Base-by-base conservation (phyloP, 1,140 invertebrate species). In the Drosophila murphyi region DNA sequence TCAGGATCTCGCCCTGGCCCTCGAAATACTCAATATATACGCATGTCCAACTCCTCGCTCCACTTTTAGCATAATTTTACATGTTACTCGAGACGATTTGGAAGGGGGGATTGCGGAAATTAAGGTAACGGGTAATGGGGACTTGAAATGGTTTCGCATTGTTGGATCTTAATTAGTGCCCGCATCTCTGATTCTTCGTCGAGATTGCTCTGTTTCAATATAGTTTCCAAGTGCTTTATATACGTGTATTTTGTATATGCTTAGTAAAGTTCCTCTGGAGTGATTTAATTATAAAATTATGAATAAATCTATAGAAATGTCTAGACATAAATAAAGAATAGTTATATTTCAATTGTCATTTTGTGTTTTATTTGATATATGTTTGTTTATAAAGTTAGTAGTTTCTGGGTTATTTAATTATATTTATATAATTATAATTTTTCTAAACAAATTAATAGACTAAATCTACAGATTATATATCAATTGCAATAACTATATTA, bases 21-120 rank as follows among this genome's bases (percentile, higher is more conserved):
- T 37, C 35, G 47, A 5, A 8, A 50, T n/a, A 63, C 7, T n/a
- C 3, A 20, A 20, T 47, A 34, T 5, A 10, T 43, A 8, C 1
- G 1, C 20, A 20, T 20, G 20, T 12, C 10, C 3, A 51, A 59
- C n/a, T 48, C 48, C 63, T 51, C 28, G 39, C 57, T 55, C 37
- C 65, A 50, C 43, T 75, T 78, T 72, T 73, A 73, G 63, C 75
- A 77, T 77, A 77, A 73, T 73, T 77, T 77, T 63, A 67, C 59
- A 68, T 77, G 57, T 45, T 41, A 5, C 55, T 69, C 20, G 20
- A 20, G 20, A 20, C 20, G 20, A 20, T 20, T 47, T 41, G 67
- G 7, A 31, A 28, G 7, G 7, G 10, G 7, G 4, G 28, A n/a
- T 2, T 2, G 7, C 10, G 10, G 29, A 31, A 7, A 20, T 20